Evolutionary conservation across 2,888 invertebrate genomes (phyloP).

Genomic region (Beris chalybata): DNA sequence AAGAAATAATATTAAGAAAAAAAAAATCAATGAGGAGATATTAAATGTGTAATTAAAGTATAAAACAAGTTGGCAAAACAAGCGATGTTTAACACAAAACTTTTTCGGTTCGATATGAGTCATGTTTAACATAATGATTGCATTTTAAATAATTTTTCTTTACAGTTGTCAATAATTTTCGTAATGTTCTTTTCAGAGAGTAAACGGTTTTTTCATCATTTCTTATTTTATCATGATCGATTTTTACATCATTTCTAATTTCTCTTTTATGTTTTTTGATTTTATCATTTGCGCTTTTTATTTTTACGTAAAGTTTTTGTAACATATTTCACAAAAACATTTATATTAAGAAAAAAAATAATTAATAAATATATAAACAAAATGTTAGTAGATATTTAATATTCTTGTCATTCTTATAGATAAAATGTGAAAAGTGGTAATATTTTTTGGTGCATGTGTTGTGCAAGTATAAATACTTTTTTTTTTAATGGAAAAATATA

Average conservation of each 20-base stretch:
- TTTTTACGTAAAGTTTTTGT: no score
- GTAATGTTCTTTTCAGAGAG: slow-evolving; percentile 19
- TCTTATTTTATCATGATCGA: slow-evolving; percentile 5
- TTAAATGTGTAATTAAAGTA: not conserved
- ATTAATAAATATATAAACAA: slow-evolving; percentile 16
- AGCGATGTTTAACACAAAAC: slow-evolving; percentile 39
- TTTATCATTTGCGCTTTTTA: slow-evolving; percentile 32
- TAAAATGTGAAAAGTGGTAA: slow-evolving; percentile 17
- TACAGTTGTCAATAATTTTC: no score
- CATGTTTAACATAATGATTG: not conserved
- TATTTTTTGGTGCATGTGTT: slow-evolving; percentile 16
- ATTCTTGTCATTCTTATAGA: slow-evolving; percentile 14
- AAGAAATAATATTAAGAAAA: not conserved
- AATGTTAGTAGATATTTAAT: slow-evolving; percentile 21
- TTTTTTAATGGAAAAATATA: not conserved
- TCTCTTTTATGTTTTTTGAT: slow-evolving; percentile 2
- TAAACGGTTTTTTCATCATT: slow-evolving; percentile 10
- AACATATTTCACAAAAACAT: not conserved
- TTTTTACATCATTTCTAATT: slow-evolving; percentile 4
- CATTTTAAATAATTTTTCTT: no score
- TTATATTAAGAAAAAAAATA: slow-evolving; percentile 8
- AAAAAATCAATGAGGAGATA: not conserved
- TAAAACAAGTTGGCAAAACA: slow-evolving; percentile 38
- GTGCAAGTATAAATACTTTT: not conserved
- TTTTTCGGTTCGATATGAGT: slow-evolving; percentile 6